These are phyloP conservation scores for Chaetogeoica ovagalla DNA, from an alignment of 2,888 invertebrate genomes.

Conservation along the genomic window DNA sequence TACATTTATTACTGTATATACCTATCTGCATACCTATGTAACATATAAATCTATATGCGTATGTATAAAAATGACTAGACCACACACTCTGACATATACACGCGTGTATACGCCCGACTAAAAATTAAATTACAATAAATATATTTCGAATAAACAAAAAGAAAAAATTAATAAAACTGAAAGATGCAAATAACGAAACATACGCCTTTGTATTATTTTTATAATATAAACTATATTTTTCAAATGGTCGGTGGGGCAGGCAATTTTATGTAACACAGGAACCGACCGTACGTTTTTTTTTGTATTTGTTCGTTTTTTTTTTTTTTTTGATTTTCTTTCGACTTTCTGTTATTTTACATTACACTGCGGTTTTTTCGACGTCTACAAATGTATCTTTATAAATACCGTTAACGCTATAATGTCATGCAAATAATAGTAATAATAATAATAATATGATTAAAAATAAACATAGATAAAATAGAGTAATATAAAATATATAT, in stretches of 20 bases:
- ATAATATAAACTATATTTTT: no score
- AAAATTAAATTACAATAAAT: slow-evolving; percentile 14
- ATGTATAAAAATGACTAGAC: slow-evolving; percentile 45
- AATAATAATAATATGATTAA: slow-evolving; percentile 12
- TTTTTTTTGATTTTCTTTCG: no score
- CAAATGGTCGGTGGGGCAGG: background rate
- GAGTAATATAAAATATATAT: background rate
- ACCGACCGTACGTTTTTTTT: slow-evolving; percentile 43
- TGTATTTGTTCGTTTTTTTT: background rate
- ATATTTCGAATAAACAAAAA: background rate
- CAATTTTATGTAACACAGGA: slow-evolving; percentile 18
- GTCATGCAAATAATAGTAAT: slow-evolving; percentile 23
- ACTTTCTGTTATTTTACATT: no score
- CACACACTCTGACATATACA: slow-evolving; percentile 50
- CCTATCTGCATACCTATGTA: background rate
- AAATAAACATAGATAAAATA: slow-evolving; percentile 9
- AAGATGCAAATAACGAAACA: background rate
- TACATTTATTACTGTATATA: no score
- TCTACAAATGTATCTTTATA: background rate
- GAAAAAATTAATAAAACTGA: background rate
- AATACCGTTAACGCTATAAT: slow-evolving; percentile 8
- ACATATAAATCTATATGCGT: background rate
- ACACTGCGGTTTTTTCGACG: background rate
- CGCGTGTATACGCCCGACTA: slow-evolving; percentile 30
- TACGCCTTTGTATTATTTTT: no score